Conservation (phyloP, 2,888 invertebrate genomes). For the Rhopalosiphum nymphaeae region DNA sequence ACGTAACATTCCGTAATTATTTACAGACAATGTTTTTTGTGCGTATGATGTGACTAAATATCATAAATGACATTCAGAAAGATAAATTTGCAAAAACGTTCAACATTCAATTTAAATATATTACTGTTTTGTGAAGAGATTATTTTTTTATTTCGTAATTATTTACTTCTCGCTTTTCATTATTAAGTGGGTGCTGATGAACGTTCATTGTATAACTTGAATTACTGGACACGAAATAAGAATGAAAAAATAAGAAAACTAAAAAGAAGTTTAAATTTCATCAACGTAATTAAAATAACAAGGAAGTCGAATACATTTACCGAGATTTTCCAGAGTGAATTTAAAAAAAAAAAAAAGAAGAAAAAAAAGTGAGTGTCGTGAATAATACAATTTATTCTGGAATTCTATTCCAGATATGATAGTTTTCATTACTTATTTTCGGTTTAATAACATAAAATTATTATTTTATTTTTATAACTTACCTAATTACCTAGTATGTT, state of each 20-base stretch:
- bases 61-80: not conserved
- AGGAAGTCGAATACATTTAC: constrained; percentile 19
- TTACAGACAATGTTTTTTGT: not conserved
- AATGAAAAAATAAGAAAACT: constrained; percentile 7
- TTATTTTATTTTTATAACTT: not conserved
- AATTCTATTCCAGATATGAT: not conserved
- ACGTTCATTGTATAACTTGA: constrained; percentile 39
- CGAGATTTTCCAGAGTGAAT: not conserved
- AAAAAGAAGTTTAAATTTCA: constrained; percentile 42
- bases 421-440: constrained; percentile 3
- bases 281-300: constrained; percentile 55
- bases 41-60: not conserved
- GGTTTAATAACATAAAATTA: not conserved
- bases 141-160: constrained; percentile 14
- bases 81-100: not conserved
- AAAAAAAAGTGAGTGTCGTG: not conserved
- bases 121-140: not conserved
- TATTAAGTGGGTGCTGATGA: constrained; percentile 44
- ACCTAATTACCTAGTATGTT: not conserved
- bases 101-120: not conserved
- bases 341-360: not conserved
- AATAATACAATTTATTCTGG: constrained; percentile 20
- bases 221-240: constrained; percentile 35
- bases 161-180: not conserved
- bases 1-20: not conserved